Evolutionary conservation across 2,113 vertebrate species (phyloP).

Genomic region (Acrocephalus arundinaceus): DNA sequence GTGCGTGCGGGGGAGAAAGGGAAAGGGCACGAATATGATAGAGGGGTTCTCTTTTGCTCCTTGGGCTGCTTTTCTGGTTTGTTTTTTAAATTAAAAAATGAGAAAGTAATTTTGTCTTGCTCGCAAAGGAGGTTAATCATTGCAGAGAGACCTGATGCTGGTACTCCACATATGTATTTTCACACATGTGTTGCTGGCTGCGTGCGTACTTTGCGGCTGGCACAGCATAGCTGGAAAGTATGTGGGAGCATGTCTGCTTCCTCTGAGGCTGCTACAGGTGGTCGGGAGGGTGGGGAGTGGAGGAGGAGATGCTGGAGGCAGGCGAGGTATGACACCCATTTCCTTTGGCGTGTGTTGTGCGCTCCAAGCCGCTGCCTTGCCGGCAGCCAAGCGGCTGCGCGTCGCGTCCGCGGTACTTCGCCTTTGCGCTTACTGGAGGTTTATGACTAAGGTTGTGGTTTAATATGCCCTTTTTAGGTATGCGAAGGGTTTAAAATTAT

Average conservation of each 20-base stretch:
- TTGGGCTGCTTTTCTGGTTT: background rate
- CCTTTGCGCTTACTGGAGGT: slow-evolving; percentile 56
- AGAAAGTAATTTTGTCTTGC: background rate
- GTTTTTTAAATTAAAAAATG: background rate
- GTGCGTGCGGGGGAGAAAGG: background rate
- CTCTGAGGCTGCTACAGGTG: slow-evolving; percentile 88
- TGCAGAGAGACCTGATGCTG: background rate
- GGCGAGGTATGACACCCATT: slow-evolving; percentile 79
- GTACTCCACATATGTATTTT: background rate
- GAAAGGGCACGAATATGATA: background rate
- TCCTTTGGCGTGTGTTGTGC: slow-evolving; percentile 74
- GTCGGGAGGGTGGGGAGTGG: slow-evolving; percentile 69
- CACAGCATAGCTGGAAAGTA: slow-evolving; percentile 71
- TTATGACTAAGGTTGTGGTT: slow-evolving; percentile 76
- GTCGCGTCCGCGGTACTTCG: slow-evolving; percentile 46
- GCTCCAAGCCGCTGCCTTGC: slow-evolving; percentile 62
- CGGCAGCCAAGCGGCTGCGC: slow-evolving; percentile 50
- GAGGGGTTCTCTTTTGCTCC: background rate
- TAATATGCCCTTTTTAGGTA: slow-evolving; percentile 72
- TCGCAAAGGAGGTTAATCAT: background rate
- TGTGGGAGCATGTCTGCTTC: slow-evolving; percentile 77
- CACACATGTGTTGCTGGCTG: background rate
- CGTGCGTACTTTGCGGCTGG: slow-evolving; percentile 59
- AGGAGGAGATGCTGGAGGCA: slow-evolving; percentile 66
- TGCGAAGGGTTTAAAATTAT: slow-evolving; percentile 54